A percentile compares a stretch with the other conserved stretches of the same genome.
Conservation (phyloP, 1,140 invertebrate genomes). For the Apolygus lucorum region DNA sequence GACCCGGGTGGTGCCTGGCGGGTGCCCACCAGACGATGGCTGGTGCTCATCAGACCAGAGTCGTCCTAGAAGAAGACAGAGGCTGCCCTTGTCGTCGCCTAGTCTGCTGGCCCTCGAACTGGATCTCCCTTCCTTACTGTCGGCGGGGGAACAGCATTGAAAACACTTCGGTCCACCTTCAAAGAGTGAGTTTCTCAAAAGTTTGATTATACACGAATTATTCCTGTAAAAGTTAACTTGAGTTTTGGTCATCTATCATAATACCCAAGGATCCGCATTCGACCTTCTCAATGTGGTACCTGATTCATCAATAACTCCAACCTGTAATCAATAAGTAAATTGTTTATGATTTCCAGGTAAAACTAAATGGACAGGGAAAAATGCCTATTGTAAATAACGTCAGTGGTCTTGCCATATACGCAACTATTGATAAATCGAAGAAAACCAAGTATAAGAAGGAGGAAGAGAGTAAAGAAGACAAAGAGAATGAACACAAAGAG, state of each 20-base stretch:
- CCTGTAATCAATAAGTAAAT: too few species aligned
- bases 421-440: constrained; percentile 58
- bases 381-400: constrained; percentile 38
- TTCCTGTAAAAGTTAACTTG: too few species aligned
- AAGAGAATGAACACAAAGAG: constrained; percentile 13
- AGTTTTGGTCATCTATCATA: too few species aligned
- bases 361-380: constrained; percentile 33
- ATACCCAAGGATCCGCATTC: too few species aligned
- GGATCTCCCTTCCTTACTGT: constrained; percentile 55
- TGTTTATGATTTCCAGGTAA: constrained; percentile 34
- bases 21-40: too few species aligned
- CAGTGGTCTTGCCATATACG: constrained; percentile 52
- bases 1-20: not conserved
- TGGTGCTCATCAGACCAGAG: constrained; percentile 19
- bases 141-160: constrained; percentile 48
- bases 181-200: constrained; percentile 39
- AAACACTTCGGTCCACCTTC: constrained; percentile 43
- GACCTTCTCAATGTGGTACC: too few species aligned
- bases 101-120: constrained; percentile 55
- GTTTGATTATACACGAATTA: too few species aligned
- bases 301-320: too few species aligned
- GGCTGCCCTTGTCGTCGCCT: constrained; percentile 56
- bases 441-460: constrained; percentile 45
- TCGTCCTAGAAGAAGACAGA: constrained; percentile 25
- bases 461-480: constrained; percentile 22